Evolutionary conservation across 2,113 vertebrate species (phyloP), one percentile per base, ranked within the genome.

Genomic region (Lepisosteus osseus): DNA sequence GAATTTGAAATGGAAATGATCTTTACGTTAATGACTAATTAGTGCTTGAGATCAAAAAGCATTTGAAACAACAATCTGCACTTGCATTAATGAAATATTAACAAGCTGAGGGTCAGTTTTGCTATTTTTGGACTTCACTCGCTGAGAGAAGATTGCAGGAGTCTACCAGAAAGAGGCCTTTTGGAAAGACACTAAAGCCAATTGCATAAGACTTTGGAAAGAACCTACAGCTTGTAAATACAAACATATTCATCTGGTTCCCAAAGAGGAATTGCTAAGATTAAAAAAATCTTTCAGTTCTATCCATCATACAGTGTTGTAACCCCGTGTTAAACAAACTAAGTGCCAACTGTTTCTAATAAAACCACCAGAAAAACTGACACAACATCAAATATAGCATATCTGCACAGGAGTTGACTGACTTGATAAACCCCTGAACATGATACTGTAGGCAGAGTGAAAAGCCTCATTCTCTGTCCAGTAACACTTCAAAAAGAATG

Each of bases 21-120:
- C 75, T 55, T 84, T 79, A 79, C 77, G 66, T 14, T 75, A 86
- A 79, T 81, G 74, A 85, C 84, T 87, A 85, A 90, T 88, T 85
- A 80, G 69, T 70, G 74, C 65, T 76, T 80, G 80, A 85, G 85
- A 86, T 87, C 76, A 83, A 86, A 85, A 80, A 82, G 81, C 75
- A 80, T 80, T 79, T 86, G 81, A 85, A 86, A 87, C 74, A 87
- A 82, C 84, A 80, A 77, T 78, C 84, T 45, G 61, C 80, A 79
- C 69, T 78, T 5, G 76, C 65, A 79, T 78, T 88, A 89, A 91
- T 90, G 79, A 78, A 80, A 86, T 85, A 87, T 86, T 87, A 89
- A 90, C 88, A 86, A 85, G 78, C 79, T 70, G 75, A 79, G 78
- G 71, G 71, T 68, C 81, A 76, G 66, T 76, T 77, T 79, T 84